Evolutionary conservation across 2,797 vertebrate genomes (phyloP).

Genomic region (Siniperca obscura): DNA sequence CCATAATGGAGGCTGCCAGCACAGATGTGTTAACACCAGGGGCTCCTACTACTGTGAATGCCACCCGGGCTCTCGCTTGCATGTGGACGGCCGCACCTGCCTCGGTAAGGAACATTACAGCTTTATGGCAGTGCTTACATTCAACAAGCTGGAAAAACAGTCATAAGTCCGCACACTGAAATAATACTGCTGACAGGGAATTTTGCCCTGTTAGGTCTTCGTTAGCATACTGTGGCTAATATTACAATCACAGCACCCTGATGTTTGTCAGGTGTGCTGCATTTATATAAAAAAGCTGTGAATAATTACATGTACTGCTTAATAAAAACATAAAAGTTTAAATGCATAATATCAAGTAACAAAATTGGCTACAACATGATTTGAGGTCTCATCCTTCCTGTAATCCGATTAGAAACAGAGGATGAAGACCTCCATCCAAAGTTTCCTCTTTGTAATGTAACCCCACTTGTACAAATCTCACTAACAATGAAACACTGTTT

Average conservation of each 20-base stretch:
- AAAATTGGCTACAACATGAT: not conserved
- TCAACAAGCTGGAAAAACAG: not conserved
- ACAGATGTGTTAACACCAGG: conserved; percentile 92
- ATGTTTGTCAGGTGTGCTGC: not conserved
- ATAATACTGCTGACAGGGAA: not conserved
- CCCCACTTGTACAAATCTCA: conserved; percentile 17
- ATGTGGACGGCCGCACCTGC: conserved; percentile 94
- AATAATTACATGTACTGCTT: not conserved
- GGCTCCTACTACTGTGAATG: conserved; percentile 94
- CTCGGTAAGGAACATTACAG: conserved; percentile 84
- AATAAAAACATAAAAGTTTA: not conserved
- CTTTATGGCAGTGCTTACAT: not conserved
- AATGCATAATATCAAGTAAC: not conserved
- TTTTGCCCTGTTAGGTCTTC: not conserved
- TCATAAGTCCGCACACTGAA: not conserved
- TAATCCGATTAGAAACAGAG: conserved; percentile 30
- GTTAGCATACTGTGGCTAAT: not conserved
- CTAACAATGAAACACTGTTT: conserved; percentile 43
- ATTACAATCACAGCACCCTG: not conserved
- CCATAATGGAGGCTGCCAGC: conserved; percentile 97
- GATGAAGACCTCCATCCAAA: conserved; percentile 16
- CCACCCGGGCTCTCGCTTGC: conserved; percentile 88
- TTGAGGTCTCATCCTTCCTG: conserved; percentile 21
- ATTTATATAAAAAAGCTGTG: not conserved
- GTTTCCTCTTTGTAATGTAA: conserved; percentile 15